phyloP scores from a whole-genome alignment of 2,888 invertebrate species.

The Polydrusus tereticollis region DNA sequence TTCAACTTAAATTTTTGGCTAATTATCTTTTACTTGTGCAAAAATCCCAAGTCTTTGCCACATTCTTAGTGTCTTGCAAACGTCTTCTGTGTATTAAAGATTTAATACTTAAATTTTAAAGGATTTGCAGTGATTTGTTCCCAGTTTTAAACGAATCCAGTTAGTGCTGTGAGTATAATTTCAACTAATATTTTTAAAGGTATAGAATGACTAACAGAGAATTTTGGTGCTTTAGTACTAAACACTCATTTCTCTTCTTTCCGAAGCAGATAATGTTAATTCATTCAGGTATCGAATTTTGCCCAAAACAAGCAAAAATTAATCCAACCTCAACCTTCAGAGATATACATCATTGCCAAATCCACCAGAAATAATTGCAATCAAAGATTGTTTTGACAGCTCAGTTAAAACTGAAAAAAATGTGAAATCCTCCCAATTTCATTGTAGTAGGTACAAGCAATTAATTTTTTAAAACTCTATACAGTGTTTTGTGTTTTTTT shows the following conservation, averaged over 20 bases:
- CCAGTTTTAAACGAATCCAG: constrained; percentile 11
- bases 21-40: constrained; percentile 36
- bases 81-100: constrained; percentile 10
- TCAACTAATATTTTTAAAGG: not conserved
- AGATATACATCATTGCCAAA: constrained; percentile 35
- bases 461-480: too few relatives aligned
- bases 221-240: not conserved
- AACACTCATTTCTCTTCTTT: not conserved
- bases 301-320: constrained; percentile 47
- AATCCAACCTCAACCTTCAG: constrained; percentile 49
- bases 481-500: too few relatives aligned
- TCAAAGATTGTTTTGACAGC: not conserved
- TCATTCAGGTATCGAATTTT: constrained; percentile 40
- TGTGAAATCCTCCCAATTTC: not conserved
- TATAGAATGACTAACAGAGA: not conserved
- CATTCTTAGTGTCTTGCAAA: constrained; percentile 3
- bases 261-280: constrained; percentile 6
- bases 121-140: constrained; percentile 15
- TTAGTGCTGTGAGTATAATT: constrained; percentile 21
- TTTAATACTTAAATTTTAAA: not conserved
- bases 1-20: constrained; percentile 51
- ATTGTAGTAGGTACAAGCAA: too few relatives aligned
- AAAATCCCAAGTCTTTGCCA: constrained; percentile 19
- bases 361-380: not conserved
- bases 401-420: not conserved